Base-by-base conservation (phyloP, 1,140 invertebrate genomes). In the Ylistrum balloti region DNA sequence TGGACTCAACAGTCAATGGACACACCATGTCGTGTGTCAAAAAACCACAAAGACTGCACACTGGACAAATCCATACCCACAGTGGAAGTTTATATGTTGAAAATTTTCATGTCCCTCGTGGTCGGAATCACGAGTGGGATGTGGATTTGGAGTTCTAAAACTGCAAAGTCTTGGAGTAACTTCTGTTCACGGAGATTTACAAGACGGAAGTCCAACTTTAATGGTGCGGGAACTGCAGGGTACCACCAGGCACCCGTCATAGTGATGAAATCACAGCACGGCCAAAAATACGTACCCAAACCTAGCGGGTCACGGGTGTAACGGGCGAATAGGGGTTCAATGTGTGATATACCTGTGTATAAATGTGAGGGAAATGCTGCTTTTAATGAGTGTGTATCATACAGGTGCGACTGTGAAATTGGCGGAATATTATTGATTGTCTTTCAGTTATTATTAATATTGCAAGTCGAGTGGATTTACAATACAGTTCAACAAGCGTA, bases 71-170 rank as follows among this genome's bases (percentile, higher is more conserved):
- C 96, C 17, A 95, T 96, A 33, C 96, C 96, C 0, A 95, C 95
- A 10, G 95, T 96, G 33, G 96, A 96, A 91, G 95, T 96, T 15
- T 96, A 94, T 87, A 96, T 96, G 98, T 97, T 98, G 86, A 99
- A 96, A 89, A 96, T 97, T 87, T 97, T 97, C 93, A 97, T 97
- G 96, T 96, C 96, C 22, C 93, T 97, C 11, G 96, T 97, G 0
- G 96, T 97, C 11, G 97, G 97, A 56, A 97, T 97, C 92, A 97
- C 97, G 0, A 97, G 97, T 33, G 95, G 95, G 0, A 96, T 96
- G 95, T 96, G 96, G 96, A 94, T 96, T 74, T 96, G 95, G 96
- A 95, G 94, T 90, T 93, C 93, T 28, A 96, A 96, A 91, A 96
- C 96, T 74, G 41, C 95, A 7, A 92, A 91, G 33, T 95, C 95